phyloP scores from a whole-genome alignment of 2,113 vertebrate genomes.

The Gallinago jamesoni region DNA sequence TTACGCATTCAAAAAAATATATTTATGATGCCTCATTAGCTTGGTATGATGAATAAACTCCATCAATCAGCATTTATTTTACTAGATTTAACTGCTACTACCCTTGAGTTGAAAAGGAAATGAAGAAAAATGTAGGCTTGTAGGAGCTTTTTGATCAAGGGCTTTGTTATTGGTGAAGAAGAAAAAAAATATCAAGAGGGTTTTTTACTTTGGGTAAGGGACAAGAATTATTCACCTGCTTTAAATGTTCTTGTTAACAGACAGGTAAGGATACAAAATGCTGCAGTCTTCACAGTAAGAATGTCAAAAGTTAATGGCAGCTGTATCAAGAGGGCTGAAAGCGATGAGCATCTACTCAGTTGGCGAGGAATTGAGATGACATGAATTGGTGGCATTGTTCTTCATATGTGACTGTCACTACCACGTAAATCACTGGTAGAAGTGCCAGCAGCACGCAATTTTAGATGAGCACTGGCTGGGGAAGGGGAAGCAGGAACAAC shows the following conservation, averaged over 20 bases:
- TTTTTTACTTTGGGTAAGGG: not conserved
- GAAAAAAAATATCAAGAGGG: not conserved
- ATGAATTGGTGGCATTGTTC: not conserved
- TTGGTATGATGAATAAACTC: conserved; percentile 33
- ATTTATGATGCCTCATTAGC: conserved; percentile 58
- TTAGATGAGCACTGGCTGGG: not conserved
- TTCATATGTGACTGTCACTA: not conserved
- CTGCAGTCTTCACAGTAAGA: not conserved
- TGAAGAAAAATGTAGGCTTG: not conserved
- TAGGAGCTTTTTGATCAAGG: not conserved
- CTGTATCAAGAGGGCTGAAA: not conserved
- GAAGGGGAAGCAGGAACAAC: not conserved
- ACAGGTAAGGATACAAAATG: not conserved
- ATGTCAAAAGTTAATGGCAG: not conserved
- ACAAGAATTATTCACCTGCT: not conserved
- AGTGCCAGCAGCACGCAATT: not conserved
- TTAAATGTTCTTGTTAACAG: not conserved
- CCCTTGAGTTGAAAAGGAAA: conserved; percentile 40
- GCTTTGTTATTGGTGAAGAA: not conserved
- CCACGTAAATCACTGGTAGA: not conserved
- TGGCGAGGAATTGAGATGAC: not conserved
- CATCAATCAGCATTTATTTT: conserved; percentile 53
- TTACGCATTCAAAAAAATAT: conserved; percentile 23
- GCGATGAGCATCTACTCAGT: not conserved
- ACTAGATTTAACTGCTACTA: conserved; percentile 42